phyloP scores from a whole-genome alignment of 2,888 invertebrate genomes.

The Aplocera efformata region DNA sequence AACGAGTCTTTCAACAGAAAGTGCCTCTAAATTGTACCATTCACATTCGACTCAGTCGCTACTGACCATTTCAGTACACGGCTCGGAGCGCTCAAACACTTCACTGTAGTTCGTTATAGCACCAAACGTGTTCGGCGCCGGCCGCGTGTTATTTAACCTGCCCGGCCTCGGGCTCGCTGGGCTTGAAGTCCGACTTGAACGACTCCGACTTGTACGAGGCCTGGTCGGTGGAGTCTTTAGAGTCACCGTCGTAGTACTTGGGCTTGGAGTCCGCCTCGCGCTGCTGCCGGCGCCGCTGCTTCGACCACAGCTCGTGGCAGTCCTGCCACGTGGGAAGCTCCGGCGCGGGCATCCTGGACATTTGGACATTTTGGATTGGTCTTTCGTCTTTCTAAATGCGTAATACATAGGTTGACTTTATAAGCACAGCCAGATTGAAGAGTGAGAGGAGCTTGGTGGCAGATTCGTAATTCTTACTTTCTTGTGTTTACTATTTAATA shows the following conservation, averaged over 20 bases:
- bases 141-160: constrained; percentile 68
- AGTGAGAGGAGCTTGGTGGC: too few relatives aligned
- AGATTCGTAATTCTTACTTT: too few relatives aligned
- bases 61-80: too few relatives aligned
- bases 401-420: too few relatives aligned
- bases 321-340: constrained; percentile 97
- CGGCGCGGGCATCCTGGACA: constrained; percentile 88
- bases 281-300: constrained; percentile 92
- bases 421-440: too few relatives aligned
- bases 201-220: constrained; percentile 42
- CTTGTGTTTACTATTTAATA: too few relatives aligned
- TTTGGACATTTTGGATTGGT: too few relatives aligned
- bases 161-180: constrained; percentile 53
- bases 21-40: too few relatives aligned
- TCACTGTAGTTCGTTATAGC: constrained; percentile 22
- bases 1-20: too few relatives aligned
- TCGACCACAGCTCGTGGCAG: constrained; percentile 99
- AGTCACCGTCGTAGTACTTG: constrained; percentile 39
- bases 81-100: constrained; percentile 13
- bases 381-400: too few relatives aligned
- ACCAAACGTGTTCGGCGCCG: constrained; percentile 25
- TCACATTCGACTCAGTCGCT: too few relatives aligned
- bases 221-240: constrained; percentile 42
- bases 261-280: constrained; percentile 84
- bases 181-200: constrained; percentile 55